These are phyloP conservation scores for Shargacucullia verbasci DNA, from an alignment of 2,888 invertebrate genomes.

Conservation along the genomic window DNA sequence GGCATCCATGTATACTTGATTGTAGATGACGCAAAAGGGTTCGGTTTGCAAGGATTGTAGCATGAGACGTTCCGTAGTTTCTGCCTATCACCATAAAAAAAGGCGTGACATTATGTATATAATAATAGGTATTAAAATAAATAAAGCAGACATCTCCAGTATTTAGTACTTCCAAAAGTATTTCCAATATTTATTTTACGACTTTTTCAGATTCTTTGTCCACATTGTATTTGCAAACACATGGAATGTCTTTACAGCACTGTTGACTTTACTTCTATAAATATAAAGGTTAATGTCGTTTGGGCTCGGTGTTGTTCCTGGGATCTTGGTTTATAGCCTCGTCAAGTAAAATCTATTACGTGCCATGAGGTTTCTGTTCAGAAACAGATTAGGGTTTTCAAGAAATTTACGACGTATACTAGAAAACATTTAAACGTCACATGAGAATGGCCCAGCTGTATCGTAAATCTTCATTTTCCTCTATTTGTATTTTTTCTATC, in stretches of 20 bases:
- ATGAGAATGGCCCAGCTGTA: not conserved
- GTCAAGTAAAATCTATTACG: constrained; percentile 25
- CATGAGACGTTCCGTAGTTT: too few relatives aligned
- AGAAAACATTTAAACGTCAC: not conserved
- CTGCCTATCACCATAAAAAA: too few relatives aligned
- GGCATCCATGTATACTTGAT: too few relatives aligned
- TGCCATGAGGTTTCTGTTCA: constrained; percentile 1
- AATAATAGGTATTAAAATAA: too few relatives aligned
- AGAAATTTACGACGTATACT: constrained; percentile 12
- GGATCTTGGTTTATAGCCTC: constrained; percentile 15
- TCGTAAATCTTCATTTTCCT: not conserved
- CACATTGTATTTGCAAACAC: constrained; percentile 3
- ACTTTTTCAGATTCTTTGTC: not conserved
- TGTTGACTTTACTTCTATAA: not conserved
- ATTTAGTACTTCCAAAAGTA: too few relatives aligned
- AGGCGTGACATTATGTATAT: too few relatives aligned
- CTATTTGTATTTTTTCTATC: not conserved
- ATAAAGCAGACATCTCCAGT: too few relatives aligned
- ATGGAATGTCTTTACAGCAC: not conserved
- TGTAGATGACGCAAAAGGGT: too few relatives aligned
- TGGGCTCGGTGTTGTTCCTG: not conserved
- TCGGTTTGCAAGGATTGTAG: too few relatives aligned
- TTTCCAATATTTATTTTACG: not conserved
- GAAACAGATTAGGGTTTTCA: constrained; percentile 18
- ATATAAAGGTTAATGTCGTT: not conserved